Base-by-base conservation (phyloP, 2,113 vertebrate genomes). In the Scolopax mira region DNA sequence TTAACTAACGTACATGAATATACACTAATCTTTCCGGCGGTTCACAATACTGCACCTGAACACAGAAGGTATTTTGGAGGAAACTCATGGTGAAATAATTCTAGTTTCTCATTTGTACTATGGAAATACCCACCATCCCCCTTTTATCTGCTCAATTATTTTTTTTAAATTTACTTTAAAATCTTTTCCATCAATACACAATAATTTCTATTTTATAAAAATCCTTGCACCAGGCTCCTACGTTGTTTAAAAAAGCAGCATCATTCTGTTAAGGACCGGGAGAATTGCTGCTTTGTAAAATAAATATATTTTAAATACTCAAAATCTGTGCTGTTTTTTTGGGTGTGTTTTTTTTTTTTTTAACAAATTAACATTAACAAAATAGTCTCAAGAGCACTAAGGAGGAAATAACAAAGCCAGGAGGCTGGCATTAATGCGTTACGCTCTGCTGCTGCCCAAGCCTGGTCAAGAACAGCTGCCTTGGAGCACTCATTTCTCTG, bases 1-100 rank as follows among this genome's bases (percentile, higher is more conserved):
- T 86, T 93, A 90, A 60, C 41, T 77, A 93, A 72, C 57, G 70
- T 73, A 66, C 28, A 85, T 85, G 85, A 88, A 90, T 77, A 93
- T 42, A 86, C 46, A 78, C 18, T 92, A 25, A 88, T 90, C 51
- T 67, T 94, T 77, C 85, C 31, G 25, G 23, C 73, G 23, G 75
- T 35, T 93, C 42, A 51, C 79, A 49, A 28, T 44, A 71, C 27
- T 74, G 33, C 46, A 88, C 65, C 82, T 35, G 18, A 85, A 66
- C 46, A 85, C 60, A 88, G 73, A 77, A 67, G 28, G 30, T 81
- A 74, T 80, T 93, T 55, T 71, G 51, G 62, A 92, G 39, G 51
- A 88, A 83, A 72, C 42, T 51, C 71, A 42, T 69, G n/a, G 35
- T 75, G 52, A 89, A 74, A 35, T 28, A 81, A 75, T 51, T 84